Evolutionary conservation across 2,888 invertebrate species (phyloP).

Genomic region (Agrotis exclamationis): DNA sequence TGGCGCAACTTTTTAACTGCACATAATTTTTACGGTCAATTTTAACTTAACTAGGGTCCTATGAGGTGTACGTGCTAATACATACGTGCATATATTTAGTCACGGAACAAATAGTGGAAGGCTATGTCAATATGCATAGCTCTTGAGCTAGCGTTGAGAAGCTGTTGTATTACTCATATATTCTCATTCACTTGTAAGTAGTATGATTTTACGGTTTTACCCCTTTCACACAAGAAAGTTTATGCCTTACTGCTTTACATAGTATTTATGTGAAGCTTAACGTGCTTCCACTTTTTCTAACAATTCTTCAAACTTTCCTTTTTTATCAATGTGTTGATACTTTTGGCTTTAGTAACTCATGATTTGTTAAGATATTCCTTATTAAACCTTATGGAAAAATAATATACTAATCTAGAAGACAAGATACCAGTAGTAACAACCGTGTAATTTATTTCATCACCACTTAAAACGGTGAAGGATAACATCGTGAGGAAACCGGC

Average conservation of each 20-base stretch:
- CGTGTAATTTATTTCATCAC: too few relatives aligned
- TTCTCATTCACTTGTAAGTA: constrained; percentile 19
- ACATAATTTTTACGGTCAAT: constrained; percentile 20
- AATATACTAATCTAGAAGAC: too few relatives aligned
- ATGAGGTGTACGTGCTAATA: constrained; percentile 24
- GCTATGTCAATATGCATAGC: constrained; percentile 21
- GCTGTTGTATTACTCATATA: constrained; percentile 6
- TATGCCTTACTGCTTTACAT: too few relatives aligned
- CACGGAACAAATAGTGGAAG: constrained; percentile 26
- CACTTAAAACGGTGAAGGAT: too few relatives aligned
- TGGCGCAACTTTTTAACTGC: constrained; percentile 39
- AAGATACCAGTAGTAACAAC: too few relatives aligned
- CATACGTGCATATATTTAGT: constrained; percentile 9
- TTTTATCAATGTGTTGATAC: too few relatives aligned
- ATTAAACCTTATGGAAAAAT: too few relatives aligned
- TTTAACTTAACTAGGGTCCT: constrained; percentile 3
- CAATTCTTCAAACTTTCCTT: too few relatives aligned
- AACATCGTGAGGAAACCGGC: too few relatives aligned
- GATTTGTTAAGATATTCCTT: too few relatives aligned
- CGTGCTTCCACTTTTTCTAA: background rate
- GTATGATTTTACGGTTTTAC: constrained; percentile 10
- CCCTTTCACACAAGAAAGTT: constrained; percentile 7
- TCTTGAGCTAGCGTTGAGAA: constrained; percentile 16
- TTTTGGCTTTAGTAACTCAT: too few relatives aligned
- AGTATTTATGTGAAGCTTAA: too few relatives aligned